Evolutionary conservation across 1,140 invertebrate genomes (phyloP), one percentile per base, ranked within the genome.

Genomic region (Sminthurides bifidus): DNA sequence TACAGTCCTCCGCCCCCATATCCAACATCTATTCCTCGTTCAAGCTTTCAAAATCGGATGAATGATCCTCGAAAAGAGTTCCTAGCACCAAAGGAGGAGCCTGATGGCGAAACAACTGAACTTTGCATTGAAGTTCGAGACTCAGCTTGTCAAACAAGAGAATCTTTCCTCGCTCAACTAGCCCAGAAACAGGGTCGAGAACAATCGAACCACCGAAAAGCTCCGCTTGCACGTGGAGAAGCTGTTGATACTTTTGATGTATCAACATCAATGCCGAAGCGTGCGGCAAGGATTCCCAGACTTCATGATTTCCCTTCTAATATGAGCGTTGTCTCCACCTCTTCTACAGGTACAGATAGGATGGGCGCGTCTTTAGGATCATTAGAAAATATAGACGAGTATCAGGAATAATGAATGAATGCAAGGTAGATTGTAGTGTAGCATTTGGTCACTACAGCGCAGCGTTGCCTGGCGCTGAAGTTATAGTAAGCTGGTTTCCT

Each of bases 141-240:
- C 66, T 84, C 77, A 50, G 82, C 81, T 2, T 86, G 83, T 66
- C 85, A 88, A 67, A 87, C 85, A 0, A 74, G 83, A 33, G 83
- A 86, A 65, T 85, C 70, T 86, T 2, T 83, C 84, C 65, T 77
- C 82, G 46, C 27, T 31, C 46, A 49, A 49, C 44, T 10, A 14
- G 23, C 23, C 6, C 12, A 12, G 23, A 4, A 3, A n/a, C n/a
- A n/a, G n/a, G n/a, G n/a, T n/a, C n/a, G 17, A 24, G 5, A 15
- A 8, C 14, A 44, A 15, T 27, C 31, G 5, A 56, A n/a, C n/a
- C n/a, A n/a, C n/a, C n/a, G 35, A 46, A 40, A 50, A 33, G 59
- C 54, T 3, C 59, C 59, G 5, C 30, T 61, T 14, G 59, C 59
- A 10, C 21, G 55, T n/a, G 26, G 27, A 17, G 59, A 61, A 31